A percentile compares a stretch with the other conserved stretches of the same genome.
Evolutionary conservation across 1,140 invertebrate species (phyloP).

Genomic region (Pseudomyrmex sp.): DNA sequence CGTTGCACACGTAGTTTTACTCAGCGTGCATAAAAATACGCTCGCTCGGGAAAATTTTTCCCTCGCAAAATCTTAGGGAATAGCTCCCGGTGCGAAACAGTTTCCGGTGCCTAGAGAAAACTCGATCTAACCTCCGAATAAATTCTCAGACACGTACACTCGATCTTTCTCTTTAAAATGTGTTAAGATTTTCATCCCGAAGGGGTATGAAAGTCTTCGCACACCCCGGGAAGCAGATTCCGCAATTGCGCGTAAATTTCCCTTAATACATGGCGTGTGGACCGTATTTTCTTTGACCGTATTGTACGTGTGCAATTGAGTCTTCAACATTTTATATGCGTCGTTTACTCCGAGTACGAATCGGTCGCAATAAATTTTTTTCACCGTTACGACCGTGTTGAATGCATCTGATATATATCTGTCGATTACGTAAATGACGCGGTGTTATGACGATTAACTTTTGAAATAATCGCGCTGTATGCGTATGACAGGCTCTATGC

Average conservation of each 20-base stretch:
- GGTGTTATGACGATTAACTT: conserved; percentile 12
- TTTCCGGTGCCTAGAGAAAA: conserved; percentile 33
- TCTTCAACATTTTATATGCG: conserved; percentile 29
- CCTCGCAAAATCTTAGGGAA: conserved; percentile 50
- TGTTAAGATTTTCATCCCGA: conserved; percentile 50
- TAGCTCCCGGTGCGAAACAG: conserved; percentile 12
- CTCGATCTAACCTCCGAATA: conserved; percentile 46
- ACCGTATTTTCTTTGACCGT: conserved; percentile 8
- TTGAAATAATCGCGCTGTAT: background rate
- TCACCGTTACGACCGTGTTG: too few species aligned
- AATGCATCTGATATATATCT: background rate
- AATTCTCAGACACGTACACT: conserved; percentile 58
- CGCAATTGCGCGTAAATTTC: conserved; percentile 42
- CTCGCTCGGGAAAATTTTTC: conserved; percentile 53
- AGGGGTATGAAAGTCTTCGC: conserved; percentile 17
- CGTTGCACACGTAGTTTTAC: conserved; percentile 55
- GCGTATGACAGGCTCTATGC: background rate
- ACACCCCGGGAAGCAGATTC: conserved; percentile 1
- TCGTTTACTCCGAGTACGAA: conserved; percentile 2
- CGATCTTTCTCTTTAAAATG: conserved; percentile 48
- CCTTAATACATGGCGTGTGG: background rate
- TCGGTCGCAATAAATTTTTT: conserved; percentile 2
- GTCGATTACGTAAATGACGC: conserved; percentile 5
- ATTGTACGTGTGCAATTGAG: background rate
- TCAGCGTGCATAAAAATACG: conserved; percentile 18